These are phyloP conservation scores for Anthopleura xanthogrammica DNA, from an alignment of 92 coral and sea anemone species.

Conservation along the genomic window DNA sequence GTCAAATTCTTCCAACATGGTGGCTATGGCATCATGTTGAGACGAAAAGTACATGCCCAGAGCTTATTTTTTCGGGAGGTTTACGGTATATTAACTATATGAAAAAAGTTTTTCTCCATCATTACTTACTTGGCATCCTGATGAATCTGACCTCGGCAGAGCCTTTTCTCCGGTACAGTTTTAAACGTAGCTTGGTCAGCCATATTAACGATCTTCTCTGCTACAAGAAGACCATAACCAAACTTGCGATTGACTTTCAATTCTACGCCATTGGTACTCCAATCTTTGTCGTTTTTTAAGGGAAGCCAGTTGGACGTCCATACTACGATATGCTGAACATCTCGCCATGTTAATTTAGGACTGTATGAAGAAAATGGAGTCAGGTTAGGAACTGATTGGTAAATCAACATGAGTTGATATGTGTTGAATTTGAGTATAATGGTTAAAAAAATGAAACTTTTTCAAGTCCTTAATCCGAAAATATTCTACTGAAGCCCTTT, in stretches of 20 bases:
- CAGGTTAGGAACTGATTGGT: not conserved
- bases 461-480: too few species aligned
- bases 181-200: slow-evolving; percentile 68
- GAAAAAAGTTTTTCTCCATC: not conserved
- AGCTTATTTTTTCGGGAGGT: too few species aligned
- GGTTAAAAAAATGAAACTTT: too few species aligned
- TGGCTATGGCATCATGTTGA: too few species aligned
- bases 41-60: too few species aligned
- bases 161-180: slow-evolving; percentile 82
- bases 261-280: slow-evolving; percentile 91
- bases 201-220: slow-evolving; percentile 86
- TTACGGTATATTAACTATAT: too few species aligned
- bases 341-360: slow-evolving; percentile 96
- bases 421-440: too few species aligned
- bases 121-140: slow-evolving; percentile 88
- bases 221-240: slow-evolving; percentile 94
- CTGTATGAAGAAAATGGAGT: slow-evolving; percentile 35
- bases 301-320: slow-evolving; percentile 96
- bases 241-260: slow-evolving; percentile 88
- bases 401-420: too few species aligned
- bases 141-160: slow-evolving; percentile 95
- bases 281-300: slow-evolving; percentile 88
- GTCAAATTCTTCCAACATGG: too few species aligned
- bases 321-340: slow-evolving; percentile 89
- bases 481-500: too few species aligned